Conservation (phyloP, 2,113 vertebrate genomes). For the Ramphastos sulfuratus region DNA sequence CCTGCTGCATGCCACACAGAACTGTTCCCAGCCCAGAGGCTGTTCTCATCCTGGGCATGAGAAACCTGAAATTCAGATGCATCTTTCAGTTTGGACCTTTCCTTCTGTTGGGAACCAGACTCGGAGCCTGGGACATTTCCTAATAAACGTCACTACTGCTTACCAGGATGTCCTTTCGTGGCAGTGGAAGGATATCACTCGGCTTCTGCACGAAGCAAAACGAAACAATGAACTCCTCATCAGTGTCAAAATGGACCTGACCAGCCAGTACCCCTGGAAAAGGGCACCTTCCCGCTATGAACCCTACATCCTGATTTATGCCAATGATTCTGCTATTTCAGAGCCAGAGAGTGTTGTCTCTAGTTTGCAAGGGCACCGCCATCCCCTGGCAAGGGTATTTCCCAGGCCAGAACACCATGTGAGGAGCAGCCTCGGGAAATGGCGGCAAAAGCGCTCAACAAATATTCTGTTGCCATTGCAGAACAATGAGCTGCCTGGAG, state of each 20-base stretch:
- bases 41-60: constrained; percentile 63
- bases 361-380: constrained; percentile 78
- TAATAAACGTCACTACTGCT: constrained; percentile 77
- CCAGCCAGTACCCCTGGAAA: constrained; percentile 68
- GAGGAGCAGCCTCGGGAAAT: constrained; percentile 19
- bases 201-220: constrained; percentile 81
- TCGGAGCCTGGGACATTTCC: constrained; percentile 79
- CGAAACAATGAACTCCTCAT: constrained; percentile 82
- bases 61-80: constrained; percentile 74
- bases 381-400: constrained; percentile 42
- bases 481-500: constrained; percentile 93
- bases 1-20: constrained; percentile 66
- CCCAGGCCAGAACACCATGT: constrained; percentile 44
- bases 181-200: constrained; percentile 93
- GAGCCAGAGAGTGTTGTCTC: constrained; percentile 89
- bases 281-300: constrained; percentile 72
- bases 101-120: constrained; percentile 71
- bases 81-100: constrained; percentile 85
- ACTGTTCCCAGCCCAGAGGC: constrained; percentile 61
- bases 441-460: constrained; percentile 78
- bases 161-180: constrained; percentile 80
- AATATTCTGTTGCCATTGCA: constrained; percentile 84
- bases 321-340: constrained; percentile 92
- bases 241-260: constrained; percentile 78
- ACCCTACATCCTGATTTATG: constrained; percentile 93